Conservation (phyloP, 2,888 invertebrate genomes). For the Trichogramma dendrolimi region DNA sequence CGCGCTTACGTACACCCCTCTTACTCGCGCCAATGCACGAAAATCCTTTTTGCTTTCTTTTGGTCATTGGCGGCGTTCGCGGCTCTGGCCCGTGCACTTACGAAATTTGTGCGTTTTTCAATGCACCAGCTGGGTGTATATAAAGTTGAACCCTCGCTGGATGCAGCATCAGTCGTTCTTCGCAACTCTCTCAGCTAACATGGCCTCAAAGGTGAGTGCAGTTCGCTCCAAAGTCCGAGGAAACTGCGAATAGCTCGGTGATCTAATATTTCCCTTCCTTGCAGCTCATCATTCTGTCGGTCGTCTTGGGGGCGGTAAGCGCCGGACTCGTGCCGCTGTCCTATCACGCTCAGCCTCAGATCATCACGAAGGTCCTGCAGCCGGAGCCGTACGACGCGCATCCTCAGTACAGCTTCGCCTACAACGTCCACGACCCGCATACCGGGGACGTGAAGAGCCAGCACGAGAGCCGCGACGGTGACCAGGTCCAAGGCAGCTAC, state of each 20-base stretch:
- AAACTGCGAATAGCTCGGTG: not conserved
- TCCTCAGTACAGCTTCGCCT: slow-evolving; percentile 45
- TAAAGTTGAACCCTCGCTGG: slow-evolving; percentile 3
- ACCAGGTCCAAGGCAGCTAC: slow-evolving; percentile 46
- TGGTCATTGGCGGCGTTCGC: too few relatives aligned
- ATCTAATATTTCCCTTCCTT: slow-evolving; percentile 3
- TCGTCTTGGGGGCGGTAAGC: slow-evolving; percentile 3
- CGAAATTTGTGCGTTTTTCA: too few relatives aligned
- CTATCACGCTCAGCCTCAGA: slow-evolving; percentile 5
- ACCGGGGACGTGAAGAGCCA: slow-evolving; percentile 48
- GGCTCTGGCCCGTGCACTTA: too few relatives aligned
- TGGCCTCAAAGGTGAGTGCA: slow-evolving; percentile 13
- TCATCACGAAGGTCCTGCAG: slow-evolving; percentile 1
- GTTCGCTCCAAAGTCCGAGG: not conserved
- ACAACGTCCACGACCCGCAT: slow-evolving; percentile 44
- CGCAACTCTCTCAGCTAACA: slow-evolving; percentile 2
- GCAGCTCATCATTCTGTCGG: slow-evolving; percentile 17
- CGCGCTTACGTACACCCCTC: too few relatives aligned
- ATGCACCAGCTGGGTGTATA: not conserved
- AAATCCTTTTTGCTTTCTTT: too few relatives aligned
- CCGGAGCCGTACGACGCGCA: slow-evolving; percentile 29
- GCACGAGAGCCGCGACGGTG: slow-evolving; percentile 44
- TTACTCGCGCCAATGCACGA: too few relatives aligned
- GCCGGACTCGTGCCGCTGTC: slow-evolving; percentile 12
- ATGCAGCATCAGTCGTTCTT: slow-evolving; percentile 8